These are phyloP conservation scores for Cataglyphis cursor DNA, from an alignment of 2,888 invertebrate species.

Conservation along the genomic window DNA sequence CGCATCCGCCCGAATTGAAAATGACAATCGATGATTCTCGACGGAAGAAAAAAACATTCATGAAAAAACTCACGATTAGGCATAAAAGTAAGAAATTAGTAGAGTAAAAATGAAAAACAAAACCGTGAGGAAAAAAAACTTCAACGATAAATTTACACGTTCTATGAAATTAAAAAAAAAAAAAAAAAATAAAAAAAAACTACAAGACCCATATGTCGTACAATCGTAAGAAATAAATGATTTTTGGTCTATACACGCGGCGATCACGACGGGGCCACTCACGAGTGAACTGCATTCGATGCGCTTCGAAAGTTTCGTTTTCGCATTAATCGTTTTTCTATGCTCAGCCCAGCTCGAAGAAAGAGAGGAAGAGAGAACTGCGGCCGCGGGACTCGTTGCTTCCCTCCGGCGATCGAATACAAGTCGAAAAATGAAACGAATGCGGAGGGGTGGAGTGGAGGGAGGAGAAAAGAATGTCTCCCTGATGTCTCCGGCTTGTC, in stretches of 20 bases:
- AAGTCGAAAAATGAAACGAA: constrained; percentile 53
- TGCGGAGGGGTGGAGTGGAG: constrained; percentile 62
- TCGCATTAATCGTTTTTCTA: constrained; percentile 25
- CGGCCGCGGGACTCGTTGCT: constrained; percentile 38
- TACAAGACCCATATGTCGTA: background rate
- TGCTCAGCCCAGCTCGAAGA: background rate
- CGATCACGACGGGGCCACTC: background rate
- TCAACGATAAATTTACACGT: background rate
- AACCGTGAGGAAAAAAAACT: background rate
- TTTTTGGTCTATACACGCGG: background rate
- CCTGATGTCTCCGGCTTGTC: constrained; percentile 77
- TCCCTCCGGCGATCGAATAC: constrained; percentile 58
- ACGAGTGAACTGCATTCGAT: background rate
- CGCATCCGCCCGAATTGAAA: constrained; percentile 38
- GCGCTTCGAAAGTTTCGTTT: constrained; percentile 1
- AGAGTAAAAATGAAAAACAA: too few relatives aligned
- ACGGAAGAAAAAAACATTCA: constrained; percentile 47
- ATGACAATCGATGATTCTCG: constrained; percentile 51
- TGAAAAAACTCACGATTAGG: background rate
- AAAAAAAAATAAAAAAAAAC: background rate
- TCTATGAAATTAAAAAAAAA: background rate
- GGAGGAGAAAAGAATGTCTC: constrained; percentile 75
- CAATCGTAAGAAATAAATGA: background rate
- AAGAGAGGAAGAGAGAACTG: background rate
- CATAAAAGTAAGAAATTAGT: background rate